Conservation (phyloP, 2,888 invertebrate genomes). For the Micropterix aruncella region DNA sequence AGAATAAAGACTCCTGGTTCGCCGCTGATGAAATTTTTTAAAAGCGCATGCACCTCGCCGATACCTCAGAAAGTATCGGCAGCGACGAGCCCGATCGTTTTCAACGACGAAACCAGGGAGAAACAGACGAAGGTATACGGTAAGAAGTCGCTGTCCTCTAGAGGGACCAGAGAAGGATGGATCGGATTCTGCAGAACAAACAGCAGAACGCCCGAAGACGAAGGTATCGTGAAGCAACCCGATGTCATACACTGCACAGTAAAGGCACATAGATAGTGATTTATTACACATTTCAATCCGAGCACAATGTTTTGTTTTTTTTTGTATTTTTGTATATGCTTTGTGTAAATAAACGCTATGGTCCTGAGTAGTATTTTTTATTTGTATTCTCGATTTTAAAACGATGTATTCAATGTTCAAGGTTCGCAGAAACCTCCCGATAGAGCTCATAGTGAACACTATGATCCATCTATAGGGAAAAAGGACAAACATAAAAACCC, state of each 20-base stretch:
- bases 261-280: conserved; percentile 10
- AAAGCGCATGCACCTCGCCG: conserved; percentile 11
- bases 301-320: too few species aligned
- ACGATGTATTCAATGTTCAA: neutral
- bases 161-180: conserved; percentile 13
- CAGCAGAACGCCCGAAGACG: conserved; percentile 12
- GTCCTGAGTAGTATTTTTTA: neutral
- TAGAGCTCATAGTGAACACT: neutral
- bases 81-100: conserved; percentile 13
- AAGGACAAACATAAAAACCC: neutral
- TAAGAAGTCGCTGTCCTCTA: conserved; percentile 11
- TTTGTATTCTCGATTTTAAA: too few species aligned
- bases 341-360: neutral
- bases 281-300: too few species aligned
- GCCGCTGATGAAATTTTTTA: conserved; percentile 1
- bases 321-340: neutral
- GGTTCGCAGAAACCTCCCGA: neutral
- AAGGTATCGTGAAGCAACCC: conserved; percentile 14
- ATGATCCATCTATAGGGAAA: neutral
- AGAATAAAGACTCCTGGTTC: neutral
- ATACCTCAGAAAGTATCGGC: conserved; percentile 11
- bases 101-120: conserved; percentile 1
- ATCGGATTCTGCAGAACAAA: conserved; percentile 11
- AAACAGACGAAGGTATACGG: conserved; percentile 9
- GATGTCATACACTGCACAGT: conserved; percentile 9